Base-by-base conservation (phyloP, 2,113 vertebrate genomes). In the Murina feae region DNA sequence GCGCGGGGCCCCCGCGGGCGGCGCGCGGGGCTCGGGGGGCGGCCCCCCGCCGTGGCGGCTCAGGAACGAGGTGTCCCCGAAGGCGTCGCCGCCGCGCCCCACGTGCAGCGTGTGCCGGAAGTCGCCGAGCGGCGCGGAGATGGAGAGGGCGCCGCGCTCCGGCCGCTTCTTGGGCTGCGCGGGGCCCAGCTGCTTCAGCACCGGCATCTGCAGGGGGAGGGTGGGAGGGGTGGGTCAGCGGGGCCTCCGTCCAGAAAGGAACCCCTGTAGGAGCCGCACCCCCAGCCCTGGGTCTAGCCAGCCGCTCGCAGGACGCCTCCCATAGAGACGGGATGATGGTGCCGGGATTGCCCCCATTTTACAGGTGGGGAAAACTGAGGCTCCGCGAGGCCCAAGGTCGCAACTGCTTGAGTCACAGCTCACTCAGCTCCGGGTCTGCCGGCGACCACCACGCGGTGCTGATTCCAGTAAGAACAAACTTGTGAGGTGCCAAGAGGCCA, bases 61-160 rank as follows among this genome's bases (percentile, higher is more conserved):
- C 71, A 99, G 98, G 95, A 99, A 99, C 25, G 99, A 99, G 65
- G 99, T 99, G 97, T 99, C 99, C 12, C 99, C 99, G n/a, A 99
- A 99, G 42, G 98, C 98, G 28, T 99, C 99, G 5, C 99, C 99
- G 11, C 99, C 98, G 51, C 99, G 98, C 14, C 99, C 99, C 32
- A 99, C 99, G 96, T 99, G 99, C 99, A 99, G 98, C 28, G 99
- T 99, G 98, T 99, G 99, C 20, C 99, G 98, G 97, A 99, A 99
- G 97, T 99, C 99, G 0, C 98, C 99, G 5, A 99, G 96, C 0
- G 99, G 99, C 47, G 99, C 99, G 0, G 99, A 99, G 97, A 99
- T 99, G 98, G 96, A 96, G 63, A 95, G 79, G 98, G 98, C 98
- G 79, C 98, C 98, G 20, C 98, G 98, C 55, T 99, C 98, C 14